Percentiles rank a stretch among this genome's conserved stretches.
Conservation (phyloP, 2,797 vertebrate species). For the Enteromius viviparus region DNA sequence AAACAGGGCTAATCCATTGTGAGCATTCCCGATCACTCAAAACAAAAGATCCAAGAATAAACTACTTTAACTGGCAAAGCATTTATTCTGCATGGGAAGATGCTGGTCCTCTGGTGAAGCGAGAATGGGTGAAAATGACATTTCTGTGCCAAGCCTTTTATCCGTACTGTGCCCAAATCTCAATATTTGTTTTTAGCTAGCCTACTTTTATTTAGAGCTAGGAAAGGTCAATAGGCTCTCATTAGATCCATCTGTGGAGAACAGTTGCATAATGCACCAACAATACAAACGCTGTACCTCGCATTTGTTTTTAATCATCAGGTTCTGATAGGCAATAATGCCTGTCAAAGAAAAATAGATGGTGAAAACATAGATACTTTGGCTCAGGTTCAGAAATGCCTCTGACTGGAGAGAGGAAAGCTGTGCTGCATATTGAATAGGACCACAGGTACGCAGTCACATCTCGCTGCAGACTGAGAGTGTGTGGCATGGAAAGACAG, state of each 20-base stretch:
- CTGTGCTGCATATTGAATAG: constrained; percentile 35
- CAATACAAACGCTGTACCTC: constrained; percentile 40
- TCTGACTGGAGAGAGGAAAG: constrained; percentile 10
- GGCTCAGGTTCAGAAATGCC: constrained; percentile 40
- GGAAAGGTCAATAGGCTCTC: constrained; percentile 54
- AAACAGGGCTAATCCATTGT: constrained; percentile 61
- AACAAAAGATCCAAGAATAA: constrained; percentile 59
- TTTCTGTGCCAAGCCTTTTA: constrained; percentile 52
- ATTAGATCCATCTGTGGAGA: constrained; percentile 44
- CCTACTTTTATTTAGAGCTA: constrained; percentile 45
- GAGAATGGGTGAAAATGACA: constrained; percentile 40
- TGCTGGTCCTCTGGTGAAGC: constrained; percentile 41
- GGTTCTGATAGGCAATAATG: constrained; percentile 43
- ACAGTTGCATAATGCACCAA: constrained; percentile 45
- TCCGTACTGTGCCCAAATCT: constrained; percentile 41
- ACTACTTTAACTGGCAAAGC: constrained; percentile 49
- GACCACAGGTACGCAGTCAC: constrained; percentile 15
- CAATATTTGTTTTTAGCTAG: constrained; percentile 49
- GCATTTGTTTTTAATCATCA: constrained; percentile 51
- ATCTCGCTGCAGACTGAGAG: neutral
- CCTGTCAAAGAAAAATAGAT: constrained; percentile 50
- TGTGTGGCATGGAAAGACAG: neutral
- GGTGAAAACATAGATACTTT: constrained; percentile 37
- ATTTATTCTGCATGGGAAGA: constrained; percentile 49
- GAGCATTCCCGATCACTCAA: constrained; percentile 55